A percentile compares a stretch with the other conserved stretches of the same genome.
These are phyloP conservation scores for Charadrius vociferus DNA, from an alignment of 2,113 vertebrate species.

Conservation along the genomic window DNA sequence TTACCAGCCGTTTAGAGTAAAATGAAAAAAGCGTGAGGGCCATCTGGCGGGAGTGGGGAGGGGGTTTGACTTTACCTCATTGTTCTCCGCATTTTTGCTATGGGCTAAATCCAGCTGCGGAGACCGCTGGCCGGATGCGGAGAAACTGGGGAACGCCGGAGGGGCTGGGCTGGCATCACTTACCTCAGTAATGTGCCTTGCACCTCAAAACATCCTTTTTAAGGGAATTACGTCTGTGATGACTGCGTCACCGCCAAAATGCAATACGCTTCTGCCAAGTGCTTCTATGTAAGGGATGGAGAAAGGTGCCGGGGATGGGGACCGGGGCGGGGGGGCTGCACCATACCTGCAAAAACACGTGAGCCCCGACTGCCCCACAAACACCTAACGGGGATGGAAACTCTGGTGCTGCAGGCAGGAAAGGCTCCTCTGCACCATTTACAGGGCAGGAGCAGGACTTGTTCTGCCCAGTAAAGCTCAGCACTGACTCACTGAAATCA, in stretches of 20 bases:
- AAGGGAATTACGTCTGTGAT: not conserved
- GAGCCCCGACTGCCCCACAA: accelerated
- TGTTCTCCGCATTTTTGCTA: accelerated
- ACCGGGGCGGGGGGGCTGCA: not conserved
- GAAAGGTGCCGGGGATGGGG: not conserved
- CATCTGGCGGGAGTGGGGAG: conserved; percentile 33
- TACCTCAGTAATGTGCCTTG: accelerated
- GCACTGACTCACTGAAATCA: not conserved
- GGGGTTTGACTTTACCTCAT: not conserved
- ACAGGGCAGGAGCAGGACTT: not conserved
- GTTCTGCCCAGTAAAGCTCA: not conserved
- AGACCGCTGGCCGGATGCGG: not conserved
- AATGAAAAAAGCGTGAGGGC: conserved; percentile 8
- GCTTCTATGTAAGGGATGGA: accelerated
- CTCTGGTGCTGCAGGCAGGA: not conserved
- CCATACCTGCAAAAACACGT: accelerated
- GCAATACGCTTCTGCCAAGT: accelerated
- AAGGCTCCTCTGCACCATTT: not conserved
- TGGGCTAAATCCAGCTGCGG: not conserved
- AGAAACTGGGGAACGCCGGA: accelerated
- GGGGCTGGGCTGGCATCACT: not conserved
- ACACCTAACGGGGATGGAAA: not conserved
- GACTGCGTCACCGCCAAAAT: accelerated
- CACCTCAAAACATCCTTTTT: not conserved
- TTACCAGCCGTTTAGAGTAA: not conserved